Conservation (phyloP, 2,797 vertebrate species). For the Bothrops alternatus region DNA sequence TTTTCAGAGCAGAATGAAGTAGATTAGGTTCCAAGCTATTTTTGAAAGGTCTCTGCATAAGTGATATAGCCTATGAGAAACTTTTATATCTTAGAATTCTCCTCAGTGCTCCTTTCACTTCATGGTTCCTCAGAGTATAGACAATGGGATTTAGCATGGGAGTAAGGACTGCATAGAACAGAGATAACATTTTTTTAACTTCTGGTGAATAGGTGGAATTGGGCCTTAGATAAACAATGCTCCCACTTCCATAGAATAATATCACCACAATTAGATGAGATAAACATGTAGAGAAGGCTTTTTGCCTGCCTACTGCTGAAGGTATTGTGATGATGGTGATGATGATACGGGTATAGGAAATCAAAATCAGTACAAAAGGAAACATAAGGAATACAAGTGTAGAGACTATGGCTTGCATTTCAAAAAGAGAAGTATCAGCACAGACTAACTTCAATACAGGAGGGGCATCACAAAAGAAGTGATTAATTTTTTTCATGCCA, state of each 20-base stretch:
- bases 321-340: not conserved
- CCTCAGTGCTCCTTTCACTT: not conserved
- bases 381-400: not conserved
- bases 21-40: not conserved
- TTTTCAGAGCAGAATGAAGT: not conserved
- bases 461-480: constrained; percentile 60
- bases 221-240: not conserved
- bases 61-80: not conserved
- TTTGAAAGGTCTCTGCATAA: not conserved
- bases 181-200: not conserved
- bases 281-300: not conserved
- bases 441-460: not conserved
- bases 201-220: not conserved
- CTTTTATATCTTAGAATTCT: not conserved
- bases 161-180: not conserved
- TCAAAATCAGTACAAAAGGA: not conserved
- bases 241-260: not conserved
- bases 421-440: not conserved
- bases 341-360: not conserved
- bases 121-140: not conserved
- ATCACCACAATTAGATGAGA: not conserved
- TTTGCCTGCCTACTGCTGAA: not conserved
- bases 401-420: not conserved
- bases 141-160: not conserved
- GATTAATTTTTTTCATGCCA: constrained; percentile 39